These are phyloP conservation scores for Enteromius fasciolatus DNA, from an alignment of 2,797 vertebrate species.

Conservation along the genomic window DNA sequence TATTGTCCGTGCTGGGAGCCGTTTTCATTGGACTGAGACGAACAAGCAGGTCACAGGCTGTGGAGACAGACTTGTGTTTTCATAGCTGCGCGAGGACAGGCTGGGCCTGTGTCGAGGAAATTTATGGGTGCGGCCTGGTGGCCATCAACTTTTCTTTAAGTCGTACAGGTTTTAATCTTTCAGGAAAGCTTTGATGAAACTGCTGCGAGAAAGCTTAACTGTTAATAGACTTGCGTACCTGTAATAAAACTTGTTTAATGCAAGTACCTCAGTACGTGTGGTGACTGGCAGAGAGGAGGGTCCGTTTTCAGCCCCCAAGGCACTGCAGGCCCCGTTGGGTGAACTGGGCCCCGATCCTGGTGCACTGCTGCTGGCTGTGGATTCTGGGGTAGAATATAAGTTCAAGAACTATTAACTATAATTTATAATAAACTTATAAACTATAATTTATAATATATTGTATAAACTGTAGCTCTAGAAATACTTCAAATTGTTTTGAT, in stretches of 20 bases:
- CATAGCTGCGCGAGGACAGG: conserved; percentile 65
- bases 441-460: not conserved
- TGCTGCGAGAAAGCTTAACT: not conserved
- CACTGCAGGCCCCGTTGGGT: conserved; percentile 90
- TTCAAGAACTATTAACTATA: not conserved
- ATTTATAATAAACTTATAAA: too few species aligned
- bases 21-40: conserved; percentile 68
- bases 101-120: conserved; percentile 51
- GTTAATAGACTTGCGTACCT: conserved; percentile 46
- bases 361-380: conserved; percentile 90
- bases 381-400: conserved; percentile 78
- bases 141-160: conserved; percentile 30
- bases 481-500: not conserved
- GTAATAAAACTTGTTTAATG: conserved; percentile 18
- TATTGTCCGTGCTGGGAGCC: conserved; percentile 68
- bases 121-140: conserved; percentile 18
- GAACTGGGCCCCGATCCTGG: conserved; percentile 96
- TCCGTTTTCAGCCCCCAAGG: conserved; percentile 89
- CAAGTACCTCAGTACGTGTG: conserved; percentile 89
- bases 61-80: conserved; percentile 69
- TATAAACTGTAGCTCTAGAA: not conserved
- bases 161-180: conserved; percentile 14
- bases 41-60: conserved; percentile 47
- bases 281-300: conserved; percentile 84
- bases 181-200: conserved; percentile 21